Base-by-base conservation (phyloP, 1,140 invertebrate genomes). In the Heliconius eleuchia region DNA sequence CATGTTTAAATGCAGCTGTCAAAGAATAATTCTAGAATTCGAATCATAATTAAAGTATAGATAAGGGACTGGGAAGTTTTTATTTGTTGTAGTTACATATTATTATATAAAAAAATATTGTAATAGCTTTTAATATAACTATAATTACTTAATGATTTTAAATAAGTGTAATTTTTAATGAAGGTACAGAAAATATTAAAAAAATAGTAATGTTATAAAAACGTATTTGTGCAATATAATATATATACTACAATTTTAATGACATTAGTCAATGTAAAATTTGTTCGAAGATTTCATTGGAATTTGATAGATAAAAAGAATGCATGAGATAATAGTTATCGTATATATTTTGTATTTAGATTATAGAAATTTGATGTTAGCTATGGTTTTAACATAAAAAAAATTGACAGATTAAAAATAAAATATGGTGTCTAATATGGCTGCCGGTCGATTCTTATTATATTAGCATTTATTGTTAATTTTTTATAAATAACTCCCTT, bases 381-480 rank as follows among this genome's bases (percentile, higher is more conserved):
- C 60, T 66, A 66, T 66, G 60, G 60, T 66, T 66, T 16, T 27
- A 66, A 71, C 74, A 72, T 80, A 81, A 79, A 83, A 76, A 80
- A 80, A 78, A 52, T 82, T 87, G 82, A 87, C 84, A 86, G 83
- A 83, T 82, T 86, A 81, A 88, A 89, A 80, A 83, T 81, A 79
- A 76, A 90, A 89, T 89, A 86, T 88, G 85, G 85, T 91, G 88
- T 89, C 86, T 88, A 94, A 93, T 88, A 93, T 94, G 91, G 91
- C 91, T 89, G 91, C 92, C 91, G 91, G 91, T 92, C 85, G 88
- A 87, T 89, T 85, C 82, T 88, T 89, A 88, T 89, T 89, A 89
- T 94, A 92, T 85, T 88, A 87, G 77, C 80, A 83, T 83, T 81
- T 85, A 81, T 82, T 84, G 50, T 52, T 73, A 85, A 83, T 74